Evolutionary conservation across 2,113 vertebrate genomes (phyloP).

Genomic region (Pipra filicauda): DNA sequence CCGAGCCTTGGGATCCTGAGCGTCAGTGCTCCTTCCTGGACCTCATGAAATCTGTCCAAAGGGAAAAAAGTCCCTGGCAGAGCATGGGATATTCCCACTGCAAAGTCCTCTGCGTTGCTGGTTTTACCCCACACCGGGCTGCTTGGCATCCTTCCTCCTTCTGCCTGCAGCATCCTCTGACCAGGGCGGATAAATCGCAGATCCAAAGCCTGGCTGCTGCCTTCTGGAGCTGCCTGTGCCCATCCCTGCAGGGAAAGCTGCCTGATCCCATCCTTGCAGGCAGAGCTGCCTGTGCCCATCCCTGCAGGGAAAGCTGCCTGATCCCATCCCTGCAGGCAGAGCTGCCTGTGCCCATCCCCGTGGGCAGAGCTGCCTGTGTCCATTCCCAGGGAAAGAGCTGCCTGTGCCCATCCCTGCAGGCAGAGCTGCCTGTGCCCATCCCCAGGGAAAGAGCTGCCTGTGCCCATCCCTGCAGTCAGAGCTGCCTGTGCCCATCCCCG

Average conservation of each 20-base stretch:
- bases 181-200: accelerated
- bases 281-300: not conserved
- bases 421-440: not conserved
- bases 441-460: not conserved
- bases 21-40: not conserved
- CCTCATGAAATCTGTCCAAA: accelerated
- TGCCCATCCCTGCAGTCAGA: not conserved
- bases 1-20: not conserved
- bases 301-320: not conserved
- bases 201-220: not conserved
- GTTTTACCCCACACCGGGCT: accelerated
- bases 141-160: not conserved
- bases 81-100: not conserved
- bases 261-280: too few species aligned
- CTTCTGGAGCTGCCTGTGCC: not conserved
- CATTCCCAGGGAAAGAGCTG: not conserved
- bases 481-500: not conserved
- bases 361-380: not conserved
- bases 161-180: not conserved
- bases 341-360: not conserved
- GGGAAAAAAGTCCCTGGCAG: not conserved
- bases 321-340: not conserved
- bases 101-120: not conserved
- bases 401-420: not conserved
- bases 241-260: too few species aligned